Evolutionary conservation across 2,797 vertebrate genomes (phyloP).

Genomic region (Propithecus deckenii): DNA sequence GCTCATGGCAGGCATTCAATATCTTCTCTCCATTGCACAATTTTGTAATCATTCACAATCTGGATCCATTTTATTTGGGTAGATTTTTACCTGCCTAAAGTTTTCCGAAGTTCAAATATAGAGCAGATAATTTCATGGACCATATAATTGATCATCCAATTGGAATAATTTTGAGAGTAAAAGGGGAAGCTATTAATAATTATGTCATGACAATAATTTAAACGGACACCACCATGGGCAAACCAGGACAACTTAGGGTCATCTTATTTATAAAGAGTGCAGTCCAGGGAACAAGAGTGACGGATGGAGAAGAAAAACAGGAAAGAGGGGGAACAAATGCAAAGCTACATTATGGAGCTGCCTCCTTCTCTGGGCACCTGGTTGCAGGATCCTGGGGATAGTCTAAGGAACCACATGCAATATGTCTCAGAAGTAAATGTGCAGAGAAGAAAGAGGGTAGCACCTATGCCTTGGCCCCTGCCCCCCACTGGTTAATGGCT

Average conservation of each 20-base stretch:
- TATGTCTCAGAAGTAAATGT: not conserved
- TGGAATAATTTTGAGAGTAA: not conserved
- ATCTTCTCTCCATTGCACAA: not conserved
- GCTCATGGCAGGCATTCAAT: not conserved
- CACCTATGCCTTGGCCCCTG: not conserved
- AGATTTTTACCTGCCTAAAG: not conserved
- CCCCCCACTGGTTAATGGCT: not conserved
- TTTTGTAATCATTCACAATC: not conserved
- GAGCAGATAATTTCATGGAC: not conserved
- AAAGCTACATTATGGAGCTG: not conserved
- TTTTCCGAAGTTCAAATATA: not conserved
- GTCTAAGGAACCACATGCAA: not conserved
- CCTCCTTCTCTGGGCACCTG: not conserved
- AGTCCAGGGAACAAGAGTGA: not conserved
- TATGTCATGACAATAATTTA: not conserved
- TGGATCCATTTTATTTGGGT: not conserved
- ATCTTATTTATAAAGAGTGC: not conserved
- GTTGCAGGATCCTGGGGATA: not conserved
- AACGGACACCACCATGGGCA: not conserved
- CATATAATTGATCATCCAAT: not conserved
- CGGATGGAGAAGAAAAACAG: not conserved
- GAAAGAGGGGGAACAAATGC: not conserved
- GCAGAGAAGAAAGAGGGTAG: not conserved
- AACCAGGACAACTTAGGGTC: not conserved
- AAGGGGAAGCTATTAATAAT: not conserved